These are phyloP conservation scores for Halocynthia roretzi DNA, from an alignment of 23 tunicate species.

Conservation along the genomic window DNA sequence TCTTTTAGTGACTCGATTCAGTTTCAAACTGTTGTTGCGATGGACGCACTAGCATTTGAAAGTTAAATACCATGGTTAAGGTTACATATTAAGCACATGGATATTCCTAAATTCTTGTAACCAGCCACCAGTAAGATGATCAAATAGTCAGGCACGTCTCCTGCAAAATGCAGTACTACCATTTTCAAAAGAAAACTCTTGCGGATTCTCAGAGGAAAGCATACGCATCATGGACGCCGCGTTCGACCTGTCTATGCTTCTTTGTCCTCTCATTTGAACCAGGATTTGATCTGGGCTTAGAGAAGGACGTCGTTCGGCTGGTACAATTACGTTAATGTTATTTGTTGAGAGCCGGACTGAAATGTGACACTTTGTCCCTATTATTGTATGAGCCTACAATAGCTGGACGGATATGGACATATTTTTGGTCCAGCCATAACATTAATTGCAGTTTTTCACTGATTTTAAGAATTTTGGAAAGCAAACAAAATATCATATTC, in stretches of 20 bases:
- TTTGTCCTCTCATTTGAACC: slow-evolving; percentile 50
- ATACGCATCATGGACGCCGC: slow-evolving; percentile 46
- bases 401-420: neutral
- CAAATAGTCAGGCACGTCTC: no score
- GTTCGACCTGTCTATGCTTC: slow-evolving; percentile 49
- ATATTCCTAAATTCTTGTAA: no score
- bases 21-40: no score
- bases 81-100: no score
- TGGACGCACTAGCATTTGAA: no score
- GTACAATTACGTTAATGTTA: neutral
- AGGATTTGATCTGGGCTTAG: slow-evolving; percentile 45
- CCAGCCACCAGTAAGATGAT: no score
- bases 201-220: slow-evolving; percentile 4
- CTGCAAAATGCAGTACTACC: no score
- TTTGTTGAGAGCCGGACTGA: neutral
- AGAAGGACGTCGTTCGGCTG: slow-evolving; percentile 17
- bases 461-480: neutral
- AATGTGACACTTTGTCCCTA: neutral
- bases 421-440: neutral
- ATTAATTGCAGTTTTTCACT: no score
- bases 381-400: neutral
- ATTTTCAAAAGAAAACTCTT: no score
- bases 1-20: no score
- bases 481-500: no score
- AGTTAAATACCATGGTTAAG: no score